Conservation (phyloP, 35 echinoderm and acorn worm species). For the Nesometra sesokonis region DNA sequence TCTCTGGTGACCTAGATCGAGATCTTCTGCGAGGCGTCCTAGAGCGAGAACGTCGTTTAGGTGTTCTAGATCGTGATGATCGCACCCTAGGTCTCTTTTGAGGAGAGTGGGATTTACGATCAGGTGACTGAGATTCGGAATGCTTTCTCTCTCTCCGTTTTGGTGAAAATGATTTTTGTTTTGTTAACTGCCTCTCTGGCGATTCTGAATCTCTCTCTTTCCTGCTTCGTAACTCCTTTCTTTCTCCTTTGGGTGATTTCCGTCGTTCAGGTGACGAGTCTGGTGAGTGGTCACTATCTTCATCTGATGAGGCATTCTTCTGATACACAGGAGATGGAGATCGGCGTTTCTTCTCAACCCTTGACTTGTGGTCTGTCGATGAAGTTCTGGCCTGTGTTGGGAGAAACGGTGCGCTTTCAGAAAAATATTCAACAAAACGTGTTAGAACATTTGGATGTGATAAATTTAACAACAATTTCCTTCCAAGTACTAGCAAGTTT, state of each 20-base stretch:
- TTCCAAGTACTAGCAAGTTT: background rate
- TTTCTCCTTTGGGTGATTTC: background rate
- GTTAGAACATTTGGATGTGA: background rate
- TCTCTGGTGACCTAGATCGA: slow-evolving; percentile 22
- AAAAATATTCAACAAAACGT: background rate
- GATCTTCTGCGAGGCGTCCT: slow-evolving; percentile 15
- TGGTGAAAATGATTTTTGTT: background rate
- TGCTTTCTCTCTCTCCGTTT: background rate
- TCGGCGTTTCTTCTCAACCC: background rate
- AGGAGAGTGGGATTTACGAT: background rate
- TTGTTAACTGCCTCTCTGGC: background rate
- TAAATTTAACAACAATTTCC: background rate
- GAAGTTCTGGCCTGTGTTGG: background rate
- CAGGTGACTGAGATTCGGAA: background rate
- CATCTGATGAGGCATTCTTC: background rate
- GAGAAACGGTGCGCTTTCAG: background rate
- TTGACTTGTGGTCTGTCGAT: background rate
- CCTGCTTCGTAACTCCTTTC: background rate
- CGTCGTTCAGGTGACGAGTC: background rate
- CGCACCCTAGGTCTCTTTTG: background rate
- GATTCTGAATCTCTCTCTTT: background rate
- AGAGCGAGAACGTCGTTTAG: background rate
- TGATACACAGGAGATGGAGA: background rate
- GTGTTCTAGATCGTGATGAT: background rate
- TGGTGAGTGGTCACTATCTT: background rate